Conservation (phyloP, 2,797 vertebrate species). For the Zalophus californianus region DNA sequence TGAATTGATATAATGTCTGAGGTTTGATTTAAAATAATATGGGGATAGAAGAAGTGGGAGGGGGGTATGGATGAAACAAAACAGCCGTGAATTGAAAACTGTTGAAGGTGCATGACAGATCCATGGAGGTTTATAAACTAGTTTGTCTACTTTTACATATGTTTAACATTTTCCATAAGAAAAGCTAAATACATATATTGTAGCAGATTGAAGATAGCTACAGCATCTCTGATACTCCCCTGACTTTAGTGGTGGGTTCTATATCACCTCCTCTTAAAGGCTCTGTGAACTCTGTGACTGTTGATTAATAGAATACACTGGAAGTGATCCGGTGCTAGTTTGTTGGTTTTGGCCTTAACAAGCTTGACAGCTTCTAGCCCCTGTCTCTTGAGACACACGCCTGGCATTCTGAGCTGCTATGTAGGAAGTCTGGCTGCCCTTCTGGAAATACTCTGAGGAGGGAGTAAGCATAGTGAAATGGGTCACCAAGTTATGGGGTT, state of each 20-base stretch:
- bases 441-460: not conserved
- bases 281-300: not conserved
- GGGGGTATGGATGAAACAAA: not conserved
- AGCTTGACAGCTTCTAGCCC: not conserved
- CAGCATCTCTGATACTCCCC: not conserved
- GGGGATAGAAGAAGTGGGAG: not conserved
- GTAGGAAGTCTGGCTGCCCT: not conserved
- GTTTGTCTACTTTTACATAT: not conserved
- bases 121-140: not conserved
- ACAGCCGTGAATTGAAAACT: not conserved
- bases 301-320: not conserved
- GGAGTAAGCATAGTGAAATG: not conserved
- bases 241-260: not conserved
- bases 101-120: not conserved
- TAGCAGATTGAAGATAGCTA: not conserved
- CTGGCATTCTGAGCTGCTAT: not conserved
- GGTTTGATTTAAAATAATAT: not conserved
- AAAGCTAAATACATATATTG: not conserved
- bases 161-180: not conserved
- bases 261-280: not conserved
- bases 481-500: not conserved
- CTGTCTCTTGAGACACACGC: not conserved
- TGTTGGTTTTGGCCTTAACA: not conserved
- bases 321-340: not conserved
- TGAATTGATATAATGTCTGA: constrained; percentile 4